phyloP scores from a whole-genome alignment of 2,113 vertebrate genomes.

The Nyctereutes procyonoides region DNA sequence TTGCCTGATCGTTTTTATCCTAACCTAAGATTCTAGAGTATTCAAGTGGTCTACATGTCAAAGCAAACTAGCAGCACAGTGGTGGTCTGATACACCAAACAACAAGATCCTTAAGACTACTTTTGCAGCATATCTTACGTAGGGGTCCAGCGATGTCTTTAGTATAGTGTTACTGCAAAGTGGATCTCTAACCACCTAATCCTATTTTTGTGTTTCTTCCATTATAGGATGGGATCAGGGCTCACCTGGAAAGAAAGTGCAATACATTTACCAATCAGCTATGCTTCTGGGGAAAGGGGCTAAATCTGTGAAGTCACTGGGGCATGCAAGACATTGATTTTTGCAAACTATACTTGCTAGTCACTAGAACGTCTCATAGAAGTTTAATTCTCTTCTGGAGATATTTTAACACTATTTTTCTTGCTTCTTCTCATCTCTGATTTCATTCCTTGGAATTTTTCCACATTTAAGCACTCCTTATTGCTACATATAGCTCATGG shows the following conservation, averaged over 20 bases:
- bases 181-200: neutral
- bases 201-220: constrained; percentile 28
- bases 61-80: neutral
- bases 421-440: constrained; percentile 39
- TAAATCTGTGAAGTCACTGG: neutral
- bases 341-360: neutral
- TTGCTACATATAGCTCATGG: constrained; percentile 53
- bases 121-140: neutral
- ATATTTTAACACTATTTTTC: constrained; percentile 46
- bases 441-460: constrained; percentile 67
- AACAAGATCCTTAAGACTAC: neutral
- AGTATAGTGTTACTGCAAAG: neutral
- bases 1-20: neutral
- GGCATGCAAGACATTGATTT: neutral
- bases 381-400: constrained; percentile 24
- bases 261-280: neutral
- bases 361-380: neutral
- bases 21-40: neutral
- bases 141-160: neutral
- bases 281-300: neutral
- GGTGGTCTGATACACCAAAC: neutral
- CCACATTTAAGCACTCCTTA: constrained; percentile 55
- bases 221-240: neutral
- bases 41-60: neutral
- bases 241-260: neutral